Percentiles rank a stretch among this genome's conserved stretches.
These are phyloP conservation scores for Serrognathus titanus DNA, from an alignment of 2,888 invertebrate genomes.

Conservation along the genomic window DNA sequence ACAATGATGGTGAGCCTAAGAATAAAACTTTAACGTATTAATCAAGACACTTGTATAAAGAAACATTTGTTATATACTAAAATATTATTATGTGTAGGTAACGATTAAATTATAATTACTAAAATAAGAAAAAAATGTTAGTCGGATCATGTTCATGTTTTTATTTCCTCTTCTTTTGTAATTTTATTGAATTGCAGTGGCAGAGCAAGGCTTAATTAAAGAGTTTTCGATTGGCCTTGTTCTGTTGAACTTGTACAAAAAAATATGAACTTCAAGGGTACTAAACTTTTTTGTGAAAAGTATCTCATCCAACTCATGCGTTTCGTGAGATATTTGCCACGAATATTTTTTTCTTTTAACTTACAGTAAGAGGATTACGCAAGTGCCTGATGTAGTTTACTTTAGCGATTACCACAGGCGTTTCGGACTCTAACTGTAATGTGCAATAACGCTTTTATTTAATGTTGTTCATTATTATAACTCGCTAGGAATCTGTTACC, in stretches of 20 bases:
- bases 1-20: conserved; percentile 18
- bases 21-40: conserved; percentile 8
- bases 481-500: conserved; percentile 32
- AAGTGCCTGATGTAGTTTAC: neutral
- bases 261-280: conserved; percentile 19
- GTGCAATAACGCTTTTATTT: conserved; percentile 43
- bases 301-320: conserved; percentile 22
- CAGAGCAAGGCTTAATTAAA: neutral
- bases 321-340: conserved; percentile 21
- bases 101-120: conserved; percentile 28
- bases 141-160: conserved; percentile 21
- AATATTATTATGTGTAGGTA: conserved; percentile 32
- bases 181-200: neutral
- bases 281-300: conserved; percentile 24
- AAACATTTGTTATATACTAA: conserved; percentile 30
- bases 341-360: conserved; percentile 18
- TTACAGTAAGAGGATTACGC: conserved; percentile 21
- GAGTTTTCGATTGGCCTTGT: neutral
- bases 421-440: conserved; percentile 29
- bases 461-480: conserved; percentile 45
- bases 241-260: conserved; percentile 13
- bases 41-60: conserved; percentile 18
- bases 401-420: conserved; percentile 1
- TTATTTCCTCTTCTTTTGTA: conserved; percentile 1
- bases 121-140: conserved; percentile 10